Base-by-base conservation (phyloP, 2,888 invertebrate genomes). In the Metalampra italica region DNA sequence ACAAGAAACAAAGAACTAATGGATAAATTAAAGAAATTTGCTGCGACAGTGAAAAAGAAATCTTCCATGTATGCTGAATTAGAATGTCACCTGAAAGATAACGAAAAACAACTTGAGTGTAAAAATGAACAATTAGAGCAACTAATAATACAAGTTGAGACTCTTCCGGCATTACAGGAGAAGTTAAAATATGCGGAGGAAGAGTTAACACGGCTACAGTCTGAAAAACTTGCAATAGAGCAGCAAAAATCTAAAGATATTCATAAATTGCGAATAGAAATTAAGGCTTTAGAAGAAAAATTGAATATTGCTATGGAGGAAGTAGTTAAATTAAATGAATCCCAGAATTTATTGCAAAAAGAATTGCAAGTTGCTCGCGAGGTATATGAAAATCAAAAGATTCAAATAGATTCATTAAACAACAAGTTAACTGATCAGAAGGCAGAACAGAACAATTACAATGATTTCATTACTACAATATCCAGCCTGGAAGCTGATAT, bases 21-120 rank as follows among this genome's bases (percentile, higher is more conserved):
- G 47, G 95, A 95, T 49, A 95, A 95, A 75, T 90, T 95, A 67
- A 96, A 95, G 67, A 95, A 95, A 66, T 92, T 94, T 63, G 95
- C 94, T 0, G 91, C 93, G 0, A 94, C 92, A 66, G 85, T 95
- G 9, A 96, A 95, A 73, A 95, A 94, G 69, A 95, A 94, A 67
- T 89, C 91, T 0, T 71, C 86, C 0, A 89, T 92, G 54, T 93
- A 92, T 59, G 84, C 91, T 34, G 94, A 95, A 55, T 74, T 94
- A 34, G 93, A 95, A 78, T 71, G 76, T 41, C 92, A 90, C 56
- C 67, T 80, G 36, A 64, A 66, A 34, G 80, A 83, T 53, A 64
- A 68, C 41, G 78, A 83, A 62, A 82, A 76, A 60, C 74, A 82
- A 57, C 55, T 84, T 9, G 68, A 71, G 59, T 51, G 54, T 8